phyloP scores from a whole-genome alignment of 2,797 vertebrate genomes.

The Gastrophryne carolinensis region DNA sequence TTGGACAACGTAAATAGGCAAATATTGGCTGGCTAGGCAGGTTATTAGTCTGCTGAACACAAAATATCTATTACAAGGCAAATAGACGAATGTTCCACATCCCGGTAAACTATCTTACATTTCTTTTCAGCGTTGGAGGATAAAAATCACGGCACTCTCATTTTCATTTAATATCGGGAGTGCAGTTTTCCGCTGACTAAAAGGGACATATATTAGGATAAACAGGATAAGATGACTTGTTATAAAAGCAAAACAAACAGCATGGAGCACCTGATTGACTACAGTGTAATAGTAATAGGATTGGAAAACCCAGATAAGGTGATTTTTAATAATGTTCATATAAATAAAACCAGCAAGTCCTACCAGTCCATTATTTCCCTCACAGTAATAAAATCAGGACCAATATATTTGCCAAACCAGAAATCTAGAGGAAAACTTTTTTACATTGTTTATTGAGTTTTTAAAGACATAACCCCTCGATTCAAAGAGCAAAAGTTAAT shows the following conservation, averaged over 20 bases:
- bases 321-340: no score
- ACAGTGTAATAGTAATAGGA: background rate
- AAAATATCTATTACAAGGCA: background rate
- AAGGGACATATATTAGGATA: background rate
- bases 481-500: no score
- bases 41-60: slow-evolving; percentile 40
- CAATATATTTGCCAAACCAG: no score
- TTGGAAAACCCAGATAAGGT: background rate
- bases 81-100: slow-evolving; percentile 33
- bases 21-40: slow-evolving; percentile 44
- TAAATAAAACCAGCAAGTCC: no score
- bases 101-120: slow-evolving; percentile 17
- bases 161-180: slow-evolving; percentile 6
- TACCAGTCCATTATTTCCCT: no score
- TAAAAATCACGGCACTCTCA: slow-evolving; percentile 29
- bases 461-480: no score
- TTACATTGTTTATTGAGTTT: no score
- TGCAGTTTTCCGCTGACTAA: slow-evolving; percentile 32
- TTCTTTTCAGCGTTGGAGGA: slow-evolving; percentile 46
- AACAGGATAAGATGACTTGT: slow-evolving; percentile 16
- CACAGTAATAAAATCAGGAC: no score
- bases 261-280: background rate
- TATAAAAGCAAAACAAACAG: background rate
- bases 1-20: slow-evolving; percentile 41
- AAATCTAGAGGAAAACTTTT: no score